These are phyloP conservation scores for Paratrypauchen microcephalus DNA, from an alignment of 2,797 vertebrate species.

Conservation along the genomic window DNA sequence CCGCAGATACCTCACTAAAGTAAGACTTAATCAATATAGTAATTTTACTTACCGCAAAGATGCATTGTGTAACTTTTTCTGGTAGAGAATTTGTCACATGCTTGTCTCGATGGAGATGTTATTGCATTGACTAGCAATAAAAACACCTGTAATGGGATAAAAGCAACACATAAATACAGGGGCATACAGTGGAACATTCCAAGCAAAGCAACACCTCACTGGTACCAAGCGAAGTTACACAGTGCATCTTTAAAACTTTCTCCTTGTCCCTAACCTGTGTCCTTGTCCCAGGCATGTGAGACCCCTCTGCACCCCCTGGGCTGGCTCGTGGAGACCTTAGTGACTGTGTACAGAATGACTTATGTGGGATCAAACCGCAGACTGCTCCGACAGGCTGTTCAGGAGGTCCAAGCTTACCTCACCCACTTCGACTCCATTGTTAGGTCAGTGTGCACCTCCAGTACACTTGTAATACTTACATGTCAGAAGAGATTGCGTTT, in stretches of 20 bases:
- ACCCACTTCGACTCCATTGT: constrained; percentile 88
- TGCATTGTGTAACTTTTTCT: too few relatives aligned
- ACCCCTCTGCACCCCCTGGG: constrained; percentile 93
- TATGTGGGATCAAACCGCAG: constrained; percentile 93
- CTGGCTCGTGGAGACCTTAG: constrained; percentile 89
- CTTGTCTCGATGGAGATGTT: too few relatives aligned
- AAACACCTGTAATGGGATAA: too few relatives aligned
- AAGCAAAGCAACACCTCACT: too few relatives aligned
- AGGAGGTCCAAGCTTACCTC: constrained; percentile 93
- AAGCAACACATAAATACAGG: too few relatives aligned
- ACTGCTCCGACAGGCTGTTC: constrained; percentile 88
- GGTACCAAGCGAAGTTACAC: too few relatives aligned
- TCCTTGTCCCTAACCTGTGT: not conserved
- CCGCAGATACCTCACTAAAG: constrained; percentile 91
- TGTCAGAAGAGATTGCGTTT: too few relatives aligned
- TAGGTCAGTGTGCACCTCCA: constrained; percentile 70
- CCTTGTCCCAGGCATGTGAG: constrained; percentile 85
- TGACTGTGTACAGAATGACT: constrained; percentile 96
- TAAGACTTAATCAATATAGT: constrained; percentile 37
- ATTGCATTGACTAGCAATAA: too few relatives aligned
- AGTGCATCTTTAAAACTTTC: not conserved
- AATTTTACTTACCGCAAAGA: too few relatives aligned
- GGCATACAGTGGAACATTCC: too few relatives aligned
- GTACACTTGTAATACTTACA: not conserved
- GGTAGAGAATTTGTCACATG: too few relatives aligned